Evolutionary conservation across 1,140 invertebrate species (phyloP), one percentile per base, ranked within the genome.

Genomic region (Heliothis subflexa): DNA sequence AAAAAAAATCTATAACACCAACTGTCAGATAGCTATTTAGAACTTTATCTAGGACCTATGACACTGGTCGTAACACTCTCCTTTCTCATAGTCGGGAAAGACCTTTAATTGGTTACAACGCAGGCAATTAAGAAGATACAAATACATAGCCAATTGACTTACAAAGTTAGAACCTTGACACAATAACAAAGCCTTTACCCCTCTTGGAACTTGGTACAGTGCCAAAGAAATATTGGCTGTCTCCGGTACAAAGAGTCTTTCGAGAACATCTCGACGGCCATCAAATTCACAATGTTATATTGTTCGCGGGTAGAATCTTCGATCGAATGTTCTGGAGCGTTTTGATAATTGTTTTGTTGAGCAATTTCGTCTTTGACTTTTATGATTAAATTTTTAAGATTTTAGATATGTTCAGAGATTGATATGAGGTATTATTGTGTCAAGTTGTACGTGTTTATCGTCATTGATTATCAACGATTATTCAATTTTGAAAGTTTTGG

Each of bases 161-260:
- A 57, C n/a, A 71, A 71, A 71, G 55, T n/a, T 50, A 28, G 25
- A 75, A 75, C 72, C 72, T 75, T 75, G 72, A 75, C 55, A 75
- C 57, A 47, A 28, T 50, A 7, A 50, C 57, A 62, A 62, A 73
- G 21, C 45, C 71, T 12, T 45, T 45, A 28, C 28, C 61, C 13
- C 68, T 66, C 74, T 73, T 50, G 71, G 7, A 70, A 70, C 12
- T 80, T 80, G 79, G 74, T 77, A 11, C 25, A 52, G 47, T 80
- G 79, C 79, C 79, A 77, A 68, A 68, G 66, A 59, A 62, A 73
- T 79, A 76, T 80, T 80, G 66, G 59, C n/a, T 79, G 66, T 74
- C 59, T 73, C 28, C 50, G 59, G 47, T 16, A 76, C 70, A 72
- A 72, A 72, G 72, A 62, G 10, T 13, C 1, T 13, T 55, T 59